Percentiles rank a stretch among this genome's conserved stretches.
Conservation (phyloP, 2,888 invertebrate genomes). For the Dermolepida albohirtum region DNA sequence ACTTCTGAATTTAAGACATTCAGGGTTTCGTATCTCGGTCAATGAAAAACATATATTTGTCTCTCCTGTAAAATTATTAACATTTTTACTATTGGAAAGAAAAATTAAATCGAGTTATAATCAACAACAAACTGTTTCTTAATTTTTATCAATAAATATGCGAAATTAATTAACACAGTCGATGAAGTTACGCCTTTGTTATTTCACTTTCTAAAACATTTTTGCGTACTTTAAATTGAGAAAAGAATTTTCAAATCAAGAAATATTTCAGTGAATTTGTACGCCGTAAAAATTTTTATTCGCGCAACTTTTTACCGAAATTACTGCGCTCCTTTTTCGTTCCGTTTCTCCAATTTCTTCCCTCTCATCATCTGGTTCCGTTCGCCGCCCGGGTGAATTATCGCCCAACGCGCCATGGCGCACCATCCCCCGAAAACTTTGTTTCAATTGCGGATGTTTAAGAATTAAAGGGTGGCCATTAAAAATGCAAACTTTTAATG, state of each 20-base stretch:
- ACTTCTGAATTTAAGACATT: too few species aligned
- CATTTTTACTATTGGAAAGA: too few species aligned
- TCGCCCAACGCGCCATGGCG: constrained; percentile 17
- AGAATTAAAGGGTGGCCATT: constrained; percentile 41
- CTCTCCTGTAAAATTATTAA: too few species aligned
- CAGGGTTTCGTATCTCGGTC: too few species aligned
- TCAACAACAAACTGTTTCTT: too few species aligned
- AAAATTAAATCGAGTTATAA: too few species aligned
- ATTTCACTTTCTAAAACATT: not conserved
- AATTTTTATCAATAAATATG: too few species aligned
- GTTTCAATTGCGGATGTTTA: constrained; percentile 40
- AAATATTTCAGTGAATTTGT: constrained; percentile 21
- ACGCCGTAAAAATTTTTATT: constrained; percentile 28
- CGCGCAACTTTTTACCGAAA: constrained; percentile 22
- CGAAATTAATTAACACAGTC: too few species aligned
- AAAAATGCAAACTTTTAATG: constrained; percentile 50
- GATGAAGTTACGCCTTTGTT: too few species aligned
- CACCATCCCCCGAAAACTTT: constrained; percentile 17
- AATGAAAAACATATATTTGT: too few species aligned
- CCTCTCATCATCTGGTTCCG: constrained; percentile 26
- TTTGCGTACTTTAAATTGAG: too few species aligned
- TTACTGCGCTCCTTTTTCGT: constrained; percentile 11
- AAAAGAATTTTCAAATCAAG: constrained; percentile 30
- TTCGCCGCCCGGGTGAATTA: constrained; percentile 29
- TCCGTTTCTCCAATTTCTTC: constrained; percentile 2